Percentiles rank a stretch among this genome's conserved stretches.
Conservation (phyloP, 1,140 invertebrate species). For the Magallana gigas region DNA sequence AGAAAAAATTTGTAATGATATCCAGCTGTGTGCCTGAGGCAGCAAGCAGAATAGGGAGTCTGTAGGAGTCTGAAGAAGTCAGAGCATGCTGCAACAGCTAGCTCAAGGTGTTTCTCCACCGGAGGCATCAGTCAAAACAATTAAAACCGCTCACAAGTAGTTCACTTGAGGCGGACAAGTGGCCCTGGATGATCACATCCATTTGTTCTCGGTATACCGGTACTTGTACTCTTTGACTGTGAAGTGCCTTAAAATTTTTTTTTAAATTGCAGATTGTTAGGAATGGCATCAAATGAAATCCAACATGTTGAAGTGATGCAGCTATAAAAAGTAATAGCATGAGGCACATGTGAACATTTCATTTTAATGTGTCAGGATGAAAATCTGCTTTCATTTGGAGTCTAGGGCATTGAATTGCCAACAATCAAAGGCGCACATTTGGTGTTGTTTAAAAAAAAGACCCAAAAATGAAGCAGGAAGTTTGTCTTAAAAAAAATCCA, state of each 20-base stretch:
- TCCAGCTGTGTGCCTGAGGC: background rate
- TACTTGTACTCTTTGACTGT: constrained; percentile 6
- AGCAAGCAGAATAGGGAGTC: background rate
- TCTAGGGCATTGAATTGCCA: too few species aligned
- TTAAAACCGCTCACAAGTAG: constrained; percentile 25
- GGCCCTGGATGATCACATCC: background rate
- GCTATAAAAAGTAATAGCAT: too few species aligned
- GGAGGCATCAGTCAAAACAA: background rate
- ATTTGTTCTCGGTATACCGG: constrained; percentile 15
- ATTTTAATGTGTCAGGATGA: too few species aligned
- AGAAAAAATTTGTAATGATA: background rate
- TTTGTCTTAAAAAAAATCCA: background rate
- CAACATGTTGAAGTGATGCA: background rate
- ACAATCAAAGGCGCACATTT: too few species aligned
- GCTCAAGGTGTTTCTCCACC: background rate
- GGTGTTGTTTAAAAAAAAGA: too few species aligned
- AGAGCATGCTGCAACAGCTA: background rate
- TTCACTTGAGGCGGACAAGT: constrained; percentile 5
- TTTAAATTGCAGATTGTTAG: constrained; percentile 6
- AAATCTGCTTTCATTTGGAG: too few species aligned
- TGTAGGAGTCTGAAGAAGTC: background rate
- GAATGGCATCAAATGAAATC: background rate
- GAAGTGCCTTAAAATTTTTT: background rate
- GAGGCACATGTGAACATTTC: too few species aligned
- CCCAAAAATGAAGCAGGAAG: too few species aligned